A percentile compares a stretch with the other conserved stretches of the same genome.
These are phyloP conservation scores for Brachionichthys hirsutus DNA, from an alignment of 2,113 vertebrate species.

Conservation along the genomic window DNA sequence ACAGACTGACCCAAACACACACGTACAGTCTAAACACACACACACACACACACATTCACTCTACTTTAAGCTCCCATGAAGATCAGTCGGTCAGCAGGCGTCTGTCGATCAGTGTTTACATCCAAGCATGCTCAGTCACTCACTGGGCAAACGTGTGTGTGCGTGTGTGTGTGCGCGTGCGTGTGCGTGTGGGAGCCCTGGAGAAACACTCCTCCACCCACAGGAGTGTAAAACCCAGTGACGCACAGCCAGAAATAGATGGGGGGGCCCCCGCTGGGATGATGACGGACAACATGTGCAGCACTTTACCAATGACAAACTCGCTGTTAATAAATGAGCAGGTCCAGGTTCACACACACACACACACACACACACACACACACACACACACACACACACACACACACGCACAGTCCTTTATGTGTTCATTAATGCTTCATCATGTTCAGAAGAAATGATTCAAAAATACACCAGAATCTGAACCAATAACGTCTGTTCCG, in stretches of 20 bases:
- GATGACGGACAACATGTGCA: slow-evolving; percentile 84
- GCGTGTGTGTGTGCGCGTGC: slow-evolving; percentile 26
- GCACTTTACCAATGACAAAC: slow-evolving; percentile 82
- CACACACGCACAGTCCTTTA: no score
- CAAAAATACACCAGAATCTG: no score
- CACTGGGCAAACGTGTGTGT: slow-evolving; percentile 27
- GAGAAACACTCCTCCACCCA: slow-evolving; percentile 97
- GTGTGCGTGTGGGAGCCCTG: slow-evolving; percentile 87
- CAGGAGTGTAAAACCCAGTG: slow-evolving; percentile 99
- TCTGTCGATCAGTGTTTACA: slow-evolving; percentile 52
- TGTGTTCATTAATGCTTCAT: no score
- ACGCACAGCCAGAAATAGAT: slow-evolving; percentile 99
- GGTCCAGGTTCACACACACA: no score
- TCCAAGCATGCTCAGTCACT: slow-evolving; percentile 39
- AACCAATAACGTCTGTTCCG: no score
- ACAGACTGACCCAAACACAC: slow-evolving; percentile 27
- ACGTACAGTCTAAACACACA: neutral
- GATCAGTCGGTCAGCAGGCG: slow-evolving; percentile 12
- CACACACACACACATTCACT: slow-evolving; percentile 6
- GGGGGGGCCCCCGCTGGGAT: slow-evolving; percentile 89
- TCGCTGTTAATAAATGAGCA: neutral
- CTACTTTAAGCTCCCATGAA: slow-evolving; percentile 37
- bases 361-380: no score
- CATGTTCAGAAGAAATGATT: no score
- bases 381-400: no score